Conservation (phyloP, 2,797 vertebrate genomes). For the Menidia menidia region DNA sequence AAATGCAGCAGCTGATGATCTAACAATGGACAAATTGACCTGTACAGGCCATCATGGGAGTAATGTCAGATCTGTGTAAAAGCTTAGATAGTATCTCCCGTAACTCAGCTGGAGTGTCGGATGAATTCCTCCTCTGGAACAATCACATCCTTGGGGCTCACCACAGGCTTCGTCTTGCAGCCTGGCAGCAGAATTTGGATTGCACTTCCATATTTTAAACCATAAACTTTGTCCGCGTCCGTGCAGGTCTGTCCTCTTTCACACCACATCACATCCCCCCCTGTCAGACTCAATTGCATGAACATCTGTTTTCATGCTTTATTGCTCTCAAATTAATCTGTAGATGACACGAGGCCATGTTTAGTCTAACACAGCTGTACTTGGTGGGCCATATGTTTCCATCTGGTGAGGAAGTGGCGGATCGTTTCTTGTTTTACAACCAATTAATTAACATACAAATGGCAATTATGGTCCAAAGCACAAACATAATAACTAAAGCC, state of each 20-base stretch:
- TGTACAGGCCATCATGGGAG: constrained; percentile 43
- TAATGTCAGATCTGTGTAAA: constrained; percentile 12
- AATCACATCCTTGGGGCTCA: constrained; percentile 4
- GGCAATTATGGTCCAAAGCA: background rate
- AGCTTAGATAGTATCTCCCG: constrained; percentile 6
- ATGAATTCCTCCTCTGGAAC: constrained; percentile 25
- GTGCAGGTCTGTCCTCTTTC: constrained; percentile 47
- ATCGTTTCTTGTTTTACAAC: constrained; percentile 16
- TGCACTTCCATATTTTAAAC: constrained; percentile 29
- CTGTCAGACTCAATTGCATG: constrained; percentile 39
- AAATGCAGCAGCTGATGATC: constrained; percentile 35
- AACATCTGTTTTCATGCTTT: constrained; percentile 65
- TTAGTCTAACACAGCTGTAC: constrained; percentile 29
- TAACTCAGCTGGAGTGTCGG: constrained; percentile 9
- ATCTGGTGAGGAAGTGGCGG: constrained; percentile 4
- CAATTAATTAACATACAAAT: constrained; percentile 6
- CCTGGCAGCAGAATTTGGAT: constrained; percentile 35
- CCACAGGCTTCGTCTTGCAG: constrained; percentile 5
- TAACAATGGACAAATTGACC: constrained; percentile 32
- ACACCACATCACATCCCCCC: constrained; percentile 47
- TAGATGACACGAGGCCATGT: constrained; percentile 21
- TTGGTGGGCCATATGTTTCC: constrained; percentile 16
- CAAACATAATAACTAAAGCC: constrained; percentile 14
- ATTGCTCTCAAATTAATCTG: constrained; percentile 30
- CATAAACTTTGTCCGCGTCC: constrained; percentile 21